These are phyloP conservation scores for Cosmia trapezina DNA, from an alignment of 2,888 invertebrate species.

Conservation along the genomic window DNA sequence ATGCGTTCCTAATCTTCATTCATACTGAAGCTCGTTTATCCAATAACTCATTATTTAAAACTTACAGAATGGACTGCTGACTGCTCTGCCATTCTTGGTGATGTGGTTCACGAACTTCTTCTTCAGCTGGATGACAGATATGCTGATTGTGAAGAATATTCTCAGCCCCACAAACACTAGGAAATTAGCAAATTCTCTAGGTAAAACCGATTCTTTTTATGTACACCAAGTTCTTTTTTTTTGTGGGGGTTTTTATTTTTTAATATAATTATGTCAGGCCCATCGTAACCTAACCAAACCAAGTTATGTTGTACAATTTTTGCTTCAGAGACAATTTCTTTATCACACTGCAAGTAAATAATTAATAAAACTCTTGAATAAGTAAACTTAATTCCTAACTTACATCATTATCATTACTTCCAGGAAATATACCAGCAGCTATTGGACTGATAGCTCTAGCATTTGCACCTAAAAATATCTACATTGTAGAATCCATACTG, in stretches of 20 bases:
- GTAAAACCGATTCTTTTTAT: slow-evolving; percentile 65
- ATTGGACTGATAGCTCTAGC: slow-evolving; percentile 90
- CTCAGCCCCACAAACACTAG: slow-evolving; percentile 89
- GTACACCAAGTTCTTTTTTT: background rate
- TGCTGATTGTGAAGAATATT: slow-evolving; percentile 89
- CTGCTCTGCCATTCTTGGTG: slow-evolving; percentile 93
- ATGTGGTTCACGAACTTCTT: slow-evolving; percentile 94
- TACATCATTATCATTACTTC: slow-evolving; percentile 46
- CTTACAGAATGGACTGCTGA: slow-evolving; percentile 92
- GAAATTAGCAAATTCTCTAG: slow-evolving; percentile 90
- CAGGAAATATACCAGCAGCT: slow-evolving; percentile 90
- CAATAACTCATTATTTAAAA: background rate
- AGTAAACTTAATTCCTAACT: background rate
- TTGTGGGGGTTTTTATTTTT: background rate
- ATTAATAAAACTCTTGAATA: background rate
- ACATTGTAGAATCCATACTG: slow-evolving; percentile 89
- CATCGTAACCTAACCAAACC: background rate
- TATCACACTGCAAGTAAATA: background rate
- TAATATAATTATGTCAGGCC: background rate
- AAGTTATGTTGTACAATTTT: background rate
- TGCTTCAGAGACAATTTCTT: background rate
- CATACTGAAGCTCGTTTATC: background rate
- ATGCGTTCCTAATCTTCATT: background rate
- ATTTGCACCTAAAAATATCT: slow-evolving; percentile 86
- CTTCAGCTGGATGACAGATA: slow-evolving; percentile 92